These are phyloP conservation scores for Falco berigora DNA, from an alignment of 2,797 vertebrate species.

Conservation along the genomic window DNA sequence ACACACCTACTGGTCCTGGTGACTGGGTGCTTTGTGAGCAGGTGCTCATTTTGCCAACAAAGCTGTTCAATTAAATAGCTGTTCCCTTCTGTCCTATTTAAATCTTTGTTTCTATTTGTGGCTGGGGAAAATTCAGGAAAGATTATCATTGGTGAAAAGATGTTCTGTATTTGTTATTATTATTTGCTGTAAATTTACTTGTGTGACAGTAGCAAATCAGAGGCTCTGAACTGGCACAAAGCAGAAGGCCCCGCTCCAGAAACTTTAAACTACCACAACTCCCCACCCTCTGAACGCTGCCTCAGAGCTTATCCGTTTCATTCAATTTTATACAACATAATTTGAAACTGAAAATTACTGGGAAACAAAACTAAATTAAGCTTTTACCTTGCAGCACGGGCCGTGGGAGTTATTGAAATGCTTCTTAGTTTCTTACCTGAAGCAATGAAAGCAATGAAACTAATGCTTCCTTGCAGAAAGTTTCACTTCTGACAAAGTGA, in stretches of 20 bases:
- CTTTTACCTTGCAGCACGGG: background rate
- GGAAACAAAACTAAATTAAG: background rate
- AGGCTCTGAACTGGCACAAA: background rate
- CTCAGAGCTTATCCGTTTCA: background rate
- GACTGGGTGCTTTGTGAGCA: background rate
- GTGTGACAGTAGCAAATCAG: background rate
- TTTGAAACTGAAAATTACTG: background rate
- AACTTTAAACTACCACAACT: background rate
- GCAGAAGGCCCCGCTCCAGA: background rate
- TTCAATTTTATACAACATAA: background rate
- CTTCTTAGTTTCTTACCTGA: background rate
- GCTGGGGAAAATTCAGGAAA: background rate
- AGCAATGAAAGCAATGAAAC: background rate
- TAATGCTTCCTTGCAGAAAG: background rate
- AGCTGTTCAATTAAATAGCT: background rate
- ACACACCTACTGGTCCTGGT: background rate
- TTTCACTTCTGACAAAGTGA: background rate
- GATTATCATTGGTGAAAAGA: background rate
- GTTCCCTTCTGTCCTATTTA: background rate
- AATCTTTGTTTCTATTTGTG: background rate
- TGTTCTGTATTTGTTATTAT: background rate
- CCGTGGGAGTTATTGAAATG: background rate
- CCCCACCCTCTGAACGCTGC: background rate
- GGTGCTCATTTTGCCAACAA: background rate
- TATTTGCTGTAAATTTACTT: background rate